phyloP scores from a whole-genome alignment of 2,888 invertebrate species.

The Phaonia tiefii region DNA sequence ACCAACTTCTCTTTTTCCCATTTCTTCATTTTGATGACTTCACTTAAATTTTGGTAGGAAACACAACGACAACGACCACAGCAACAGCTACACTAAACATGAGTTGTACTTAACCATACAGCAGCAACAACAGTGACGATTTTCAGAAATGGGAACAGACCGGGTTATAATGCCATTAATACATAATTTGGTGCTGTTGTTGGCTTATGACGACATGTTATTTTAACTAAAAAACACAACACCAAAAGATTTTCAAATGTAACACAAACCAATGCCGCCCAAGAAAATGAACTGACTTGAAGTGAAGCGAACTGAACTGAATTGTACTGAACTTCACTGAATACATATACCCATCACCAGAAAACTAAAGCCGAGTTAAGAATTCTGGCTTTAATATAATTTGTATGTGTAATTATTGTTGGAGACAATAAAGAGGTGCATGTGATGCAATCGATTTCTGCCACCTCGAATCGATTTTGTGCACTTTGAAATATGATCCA shows the following conservation, averaged over 20 bases:
- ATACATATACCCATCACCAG: not conserved
- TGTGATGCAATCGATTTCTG: too few relatives aligned
- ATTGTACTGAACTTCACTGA: too few relatives aligned
- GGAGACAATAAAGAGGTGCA: too few relatives aligned
- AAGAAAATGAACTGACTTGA: too few relatives aligned
- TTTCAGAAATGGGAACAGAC: constrained; percentile 52
- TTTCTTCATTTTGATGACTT: constrained; percentile 74
- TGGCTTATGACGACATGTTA: constrained; percentile 59
- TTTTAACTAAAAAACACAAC: constrained; percentile 26
- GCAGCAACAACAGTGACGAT: constrained; percentile 9
- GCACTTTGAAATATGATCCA: too few relatives aligned
- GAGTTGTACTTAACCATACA: constrained; percentile 41
- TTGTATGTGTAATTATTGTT: too few relatives aligned
- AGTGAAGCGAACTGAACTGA: too few relatives aligned
- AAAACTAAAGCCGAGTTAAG: not conserved
- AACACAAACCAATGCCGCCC: not conserved
- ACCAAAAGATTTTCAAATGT: constrained; percentile 32
- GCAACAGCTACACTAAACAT: constrained; percentile 46
- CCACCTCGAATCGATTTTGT: too few relatives aligned
- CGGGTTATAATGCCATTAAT: constrained; percentile 25
- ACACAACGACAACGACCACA: too few relatives aligned
- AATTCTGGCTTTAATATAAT: too few relatives aligned
- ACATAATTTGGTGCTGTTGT: constrained; percentile 15
- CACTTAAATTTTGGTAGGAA: constrained; percentile 71
- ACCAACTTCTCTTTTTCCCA: constrained; percentile 49